phyloP scores from a whole-genome alignment of 2,888 invertebrate species.

The Hyposoter didymator region DNA sequence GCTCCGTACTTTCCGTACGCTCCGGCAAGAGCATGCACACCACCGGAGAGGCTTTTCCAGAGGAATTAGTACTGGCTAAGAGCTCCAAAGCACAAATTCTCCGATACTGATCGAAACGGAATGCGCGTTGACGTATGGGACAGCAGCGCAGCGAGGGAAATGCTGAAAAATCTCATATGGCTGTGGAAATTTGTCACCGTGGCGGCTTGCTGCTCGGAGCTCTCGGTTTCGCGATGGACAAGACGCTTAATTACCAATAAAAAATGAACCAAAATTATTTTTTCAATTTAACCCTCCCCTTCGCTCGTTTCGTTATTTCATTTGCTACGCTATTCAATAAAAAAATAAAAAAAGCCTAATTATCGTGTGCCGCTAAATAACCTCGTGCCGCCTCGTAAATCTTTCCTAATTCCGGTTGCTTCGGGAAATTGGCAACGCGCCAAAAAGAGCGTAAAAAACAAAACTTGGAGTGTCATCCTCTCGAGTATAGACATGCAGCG shows the following conservation, averaged over 20 bases:
- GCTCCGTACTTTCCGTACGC: background rate
- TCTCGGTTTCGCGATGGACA: too few species aligned
- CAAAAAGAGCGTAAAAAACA: slow-evolving; percentile 66
- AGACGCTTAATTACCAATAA: too few species aligned
- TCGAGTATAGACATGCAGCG: background rate
- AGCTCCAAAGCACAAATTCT: background rate
- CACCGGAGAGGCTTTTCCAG: background rate
- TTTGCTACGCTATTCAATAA: slow-evolving; percentile 59
- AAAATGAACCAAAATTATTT: too few species aligned
- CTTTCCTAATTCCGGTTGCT: slow-evolving; percentile 73
- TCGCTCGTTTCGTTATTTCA: background rate
- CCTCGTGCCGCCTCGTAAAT: slow-evolving; percentile 74
- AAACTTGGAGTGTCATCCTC: slow-evolving; percentile 10
- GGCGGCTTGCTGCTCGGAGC: too few species aligned
- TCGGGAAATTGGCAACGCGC: slow-evolving; percentile 71
- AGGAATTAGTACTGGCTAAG: background rate
- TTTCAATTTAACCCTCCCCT: background rate
- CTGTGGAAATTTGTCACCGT: too few species aligned
- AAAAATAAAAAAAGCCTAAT: slow-evolving; percentile 78
- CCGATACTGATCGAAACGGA: background rate
- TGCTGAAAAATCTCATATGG: background rate
- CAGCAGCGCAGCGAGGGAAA: background rate
- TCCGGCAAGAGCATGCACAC: background rate
- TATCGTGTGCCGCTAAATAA: slow-evolving; percentile 35
- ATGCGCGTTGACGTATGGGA: background rate